Base-by-base conservation (phyloP, 2,113 vertebrate genomes). In the Ursus arctos region DNA sequence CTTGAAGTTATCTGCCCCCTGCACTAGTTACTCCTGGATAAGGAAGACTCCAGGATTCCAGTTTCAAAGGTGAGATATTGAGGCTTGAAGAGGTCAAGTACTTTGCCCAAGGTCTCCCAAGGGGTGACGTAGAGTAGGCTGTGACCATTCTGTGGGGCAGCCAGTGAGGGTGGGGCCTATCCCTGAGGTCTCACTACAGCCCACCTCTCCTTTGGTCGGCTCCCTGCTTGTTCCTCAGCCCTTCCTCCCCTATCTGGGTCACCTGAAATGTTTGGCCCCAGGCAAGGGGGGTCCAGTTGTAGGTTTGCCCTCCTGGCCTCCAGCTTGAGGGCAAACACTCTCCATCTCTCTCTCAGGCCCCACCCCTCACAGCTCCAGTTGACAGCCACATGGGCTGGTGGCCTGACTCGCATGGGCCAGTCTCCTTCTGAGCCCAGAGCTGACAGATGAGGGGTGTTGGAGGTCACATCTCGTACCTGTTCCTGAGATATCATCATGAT, bases 171-270 rank as follows among this genome's bases (percentile, higher is more conserved):
- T 0, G 0, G 18, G 0, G 2, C 12, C n/a, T 5, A 2, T 8
- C 0, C 10, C 51, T 0, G 15, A 0, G 14, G 6, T 55, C 8
- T 8, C 1, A 2, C 9, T 57, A 43, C 24, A 10, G 31, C 43
- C 57, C 33, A 40, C 26, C 22, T 51, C 15, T 49, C n/a, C 0
- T 6, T 0, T 61, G 3, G 15, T 33, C n/a, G 18, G 5, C 15
- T 43, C 4, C 7, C 74, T 55, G 55, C 51, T 2, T 31, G 28
- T 18, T 76, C 71, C 61, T 81, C 49, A 18, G 12, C 28, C 3
- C 43, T 69, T 31, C 43, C 12, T 72, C 71, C 53, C 57, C 22
- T 16, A 49, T 28, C 47, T 61, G 33, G 7, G 33, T 18, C 47
- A 51, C 63, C 43, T 9, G 14, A 26, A 92, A 22, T 77, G 10